Percentiles rank a stretch among this genome's conserved stretches.
Evolutionary conservation across 2,797 vertebrate genomes (phyloP).

Genomic region (Streptopelia turtur): DNA sequence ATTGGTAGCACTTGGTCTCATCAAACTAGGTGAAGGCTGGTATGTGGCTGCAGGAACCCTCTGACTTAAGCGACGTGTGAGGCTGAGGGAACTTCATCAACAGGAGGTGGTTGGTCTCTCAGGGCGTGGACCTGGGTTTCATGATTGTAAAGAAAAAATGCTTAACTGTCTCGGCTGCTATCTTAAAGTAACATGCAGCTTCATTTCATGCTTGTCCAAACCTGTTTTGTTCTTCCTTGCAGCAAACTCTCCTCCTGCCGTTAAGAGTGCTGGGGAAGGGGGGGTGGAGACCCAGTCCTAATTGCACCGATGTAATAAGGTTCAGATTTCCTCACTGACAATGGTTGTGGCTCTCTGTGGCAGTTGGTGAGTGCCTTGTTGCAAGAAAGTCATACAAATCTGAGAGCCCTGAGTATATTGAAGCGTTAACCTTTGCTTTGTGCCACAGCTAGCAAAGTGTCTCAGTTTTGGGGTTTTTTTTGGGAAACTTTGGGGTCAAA

Average conservation of each 20-base stretch:
- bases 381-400: rapidly evolving
- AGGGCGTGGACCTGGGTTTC: not conserved
- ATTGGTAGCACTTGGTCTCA: not conserved
- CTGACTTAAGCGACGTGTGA: rapidly evolving
- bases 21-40: rapidly evolving
- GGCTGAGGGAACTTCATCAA: rapidly evolving
- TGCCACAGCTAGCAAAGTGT: not conserved
- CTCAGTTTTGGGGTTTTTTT: not conserved
- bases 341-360: rapidly evolving
- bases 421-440: not conserved
- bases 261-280: not conserved
- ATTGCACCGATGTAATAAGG: rapidly evolving
- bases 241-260: not conserved
- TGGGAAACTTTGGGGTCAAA: rapidly evolving
- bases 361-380: not conserved
- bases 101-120: rapidly evolving
- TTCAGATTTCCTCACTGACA: not conserved
- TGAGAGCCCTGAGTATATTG: not conserved
- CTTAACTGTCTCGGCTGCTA: not conserved
- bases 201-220: not conserved
- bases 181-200: not conserved
- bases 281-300: not conserved
- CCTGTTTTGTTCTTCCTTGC: not conserved
- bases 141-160: not conserved
- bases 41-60: not conserved